Evolutionary conservation across 2,113 vertebrate genomes (phyloP).

Genomic region (Psittacula cyanocephala): DNA sequence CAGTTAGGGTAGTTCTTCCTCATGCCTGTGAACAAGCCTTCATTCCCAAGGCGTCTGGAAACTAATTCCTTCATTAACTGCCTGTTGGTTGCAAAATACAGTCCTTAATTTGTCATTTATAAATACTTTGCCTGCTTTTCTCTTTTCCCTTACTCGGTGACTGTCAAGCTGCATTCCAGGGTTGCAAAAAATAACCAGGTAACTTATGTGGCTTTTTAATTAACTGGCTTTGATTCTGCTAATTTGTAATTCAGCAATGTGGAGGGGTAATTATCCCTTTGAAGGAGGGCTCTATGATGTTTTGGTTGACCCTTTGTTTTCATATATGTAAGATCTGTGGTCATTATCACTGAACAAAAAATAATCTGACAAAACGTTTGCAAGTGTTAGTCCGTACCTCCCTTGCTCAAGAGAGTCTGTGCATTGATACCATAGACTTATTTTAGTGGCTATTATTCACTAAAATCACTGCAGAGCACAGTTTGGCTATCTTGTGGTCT

Average conservation of each 20-base stretch:
- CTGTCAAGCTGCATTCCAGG: not conserved
- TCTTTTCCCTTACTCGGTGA: not conserved
- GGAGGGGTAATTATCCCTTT: not conserved
- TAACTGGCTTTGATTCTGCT: not conserved
- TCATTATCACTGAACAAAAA: not conserved
- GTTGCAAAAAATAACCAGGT: not conserved
- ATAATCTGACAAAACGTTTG: not conserved
- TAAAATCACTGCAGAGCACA: not conserved
- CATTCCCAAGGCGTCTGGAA: not conserved
- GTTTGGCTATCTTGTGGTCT: not conserved
- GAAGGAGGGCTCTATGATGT: not conserved
- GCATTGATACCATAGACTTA: not conserved
- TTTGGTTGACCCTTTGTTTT: not conserved
- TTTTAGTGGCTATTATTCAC: not conserved
- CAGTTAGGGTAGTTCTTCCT: not conserved
- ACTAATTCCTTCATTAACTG: not conserved
- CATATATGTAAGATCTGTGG: not conserved
- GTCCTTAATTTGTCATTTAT: not conserved
- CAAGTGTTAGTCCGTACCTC: not conserved
- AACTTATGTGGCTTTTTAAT: not conserved
- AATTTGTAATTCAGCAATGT: not conserved
- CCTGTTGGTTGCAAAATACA: not conserved
- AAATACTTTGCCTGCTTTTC: not conserved
- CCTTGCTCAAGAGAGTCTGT: not conserved
- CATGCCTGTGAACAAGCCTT: not conserved